These are phyloP conservation scores for Antedon mediterranea DNA, from an alignment of 53 echinoderm and acorn worm species.

Conservation along the genomic window DNA sequence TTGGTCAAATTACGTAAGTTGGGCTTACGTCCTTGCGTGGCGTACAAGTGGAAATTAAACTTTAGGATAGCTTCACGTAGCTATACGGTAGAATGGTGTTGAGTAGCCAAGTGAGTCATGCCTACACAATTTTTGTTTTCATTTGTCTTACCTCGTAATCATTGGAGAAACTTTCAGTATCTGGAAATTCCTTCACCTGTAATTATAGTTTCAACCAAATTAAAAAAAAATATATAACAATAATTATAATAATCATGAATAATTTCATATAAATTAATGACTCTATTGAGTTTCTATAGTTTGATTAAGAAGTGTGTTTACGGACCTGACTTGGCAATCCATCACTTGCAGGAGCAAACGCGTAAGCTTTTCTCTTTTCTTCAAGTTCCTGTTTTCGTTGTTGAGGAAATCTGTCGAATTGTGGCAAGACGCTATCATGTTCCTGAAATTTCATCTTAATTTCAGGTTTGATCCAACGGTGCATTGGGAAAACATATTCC, in stretches of 20 bases:
- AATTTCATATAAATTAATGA: too few relatives aligned
- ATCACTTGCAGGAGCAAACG: conserved; percentile 32
- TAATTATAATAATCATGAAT: too few relatives aligned
- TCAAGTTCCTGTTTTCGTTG: conserved; percentile 46
- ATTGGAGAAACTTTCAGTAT: conserved; percentile 20
- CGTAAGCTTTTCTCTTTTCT: conserved; percentile 46
- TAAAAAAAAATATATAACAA: too few relatives aligned
- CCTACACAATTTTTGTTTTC: background rate
- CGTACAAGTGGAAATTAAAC: too few relatives aligned
- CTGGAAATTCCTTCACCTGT: background rate
- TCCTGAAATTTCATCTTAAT: conserved; percentile 26
- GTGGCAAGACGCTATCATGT: conserved; percentile 50
- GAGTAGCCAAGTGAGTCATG: too few relatives aligned
- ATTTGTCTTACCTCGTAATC: conserved; percentile 1
- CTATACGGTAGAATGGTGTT: too few relatives aligned
- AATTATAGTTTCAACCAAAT: too few relatives aligned
- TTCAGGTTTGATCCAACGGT: conserved; percentile 48
- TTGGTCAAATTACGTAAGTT: too few relatives aligned
- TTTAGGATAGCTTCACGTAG: too few relatives aligned
- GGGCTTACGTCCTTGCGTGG: too few relatives aligned
- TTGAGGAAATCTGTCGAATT: conserved; percentile 19
- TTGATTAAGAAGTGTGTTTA: too few relatives aligned
- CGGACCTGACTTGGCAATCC: conserved; percentile 56
- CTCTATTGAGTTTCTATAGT: too few relatives aligned
- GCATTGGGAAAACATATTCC: conserved; percentile 39